phyloP scores from a whole-genome alignment of 2,797 vertebrate genomes.

The Dendrocincla fuliginosa region DNA sequence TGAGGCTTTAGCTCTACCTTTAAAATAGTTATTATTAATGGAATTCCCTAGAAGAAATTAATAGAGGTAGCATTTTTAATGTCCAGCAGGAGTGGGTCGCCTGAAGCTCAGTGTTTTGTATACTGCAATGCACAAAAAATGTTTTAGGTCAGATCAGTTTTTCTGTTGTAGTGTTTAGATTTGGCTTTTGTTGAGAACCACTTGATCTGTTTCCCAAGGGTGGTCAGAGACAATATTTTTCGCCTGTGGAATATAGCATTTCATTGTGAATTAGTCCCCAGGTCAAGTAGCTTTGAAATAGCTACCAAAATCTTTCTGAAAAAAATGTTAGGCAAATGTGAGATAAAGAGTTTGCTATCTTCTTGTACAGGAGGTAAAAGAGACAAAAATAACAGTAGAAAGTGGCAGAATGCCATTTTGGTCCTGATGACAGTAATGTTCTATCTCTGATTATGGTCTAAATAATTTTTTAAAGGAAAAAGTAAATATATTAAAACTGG shows the following conservation, averaged over 20 bases:
- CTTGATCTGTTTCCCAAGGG: background rate
- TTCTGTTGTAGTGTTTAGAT: background rate
- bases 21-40: background rate
- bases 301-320: background rate
- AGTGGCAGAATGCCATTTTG: background rate
- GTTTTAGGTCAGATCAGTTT: background rate
- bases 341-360: background rate
- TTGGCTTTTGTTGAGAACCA: background rate
- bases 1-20: background rate
- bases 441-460: background rate
- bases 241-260: background rate
- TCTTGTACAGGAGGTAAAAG: background rate
- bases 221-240: background rate
- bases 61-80: background rate
- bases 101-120: background rate
- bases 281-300: background rate
- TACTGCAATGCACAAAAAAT: background rate
- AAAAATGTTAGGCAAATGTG: background rate
- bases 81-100: background rate
- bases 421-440: background rate
- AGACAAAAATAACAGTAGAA: background rate
- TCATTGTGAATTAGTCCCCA: background rate
- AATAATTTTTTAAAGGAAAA: background rate
- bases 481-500: background rate
- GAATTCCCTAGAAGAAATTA: background rate